Percentiles rank a stretch among this genome's conserved stretches.
Evolutionary conservation across 1,140 invertebrate genomes (phyloP).

Genomic region (Drosophila dunni): DNA sequence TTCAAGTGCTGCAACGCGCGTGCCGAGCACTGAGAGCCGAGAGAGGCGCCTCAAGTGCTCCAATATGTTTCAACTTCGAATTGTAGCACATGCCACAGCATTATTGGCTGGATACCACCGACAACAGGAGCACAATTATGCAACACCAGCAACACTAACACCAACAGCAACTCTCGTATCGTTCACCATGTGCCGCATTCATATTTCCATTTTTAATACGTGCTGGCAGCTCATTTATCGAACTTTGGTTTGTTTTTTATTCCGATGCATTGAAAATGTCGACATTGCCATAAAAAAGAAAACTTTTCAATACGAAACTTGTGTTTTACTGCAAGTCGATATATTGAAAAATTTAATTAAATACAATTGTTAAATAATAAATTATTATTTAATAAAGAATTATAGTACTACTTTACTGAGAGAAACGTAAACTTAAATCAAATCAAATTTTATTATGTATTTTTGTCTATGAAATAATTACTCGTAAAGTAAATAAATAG

Average conservation of each 20-base stretch:
- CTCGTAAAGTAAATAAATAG: not conserved
- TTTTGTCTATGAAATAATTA: no score
- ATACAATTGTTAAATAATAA: not conserved
- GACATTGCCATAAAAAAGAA: not conserved
- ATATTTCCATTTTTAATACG: constrained; percentile 35
- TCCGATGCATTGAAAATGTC: constrained; percentile 11
- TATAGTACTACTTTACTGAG: no score
- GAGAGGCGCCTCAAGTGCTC: constrained; percentile 57
- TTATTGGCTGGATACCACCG: constrained; percentile 24
- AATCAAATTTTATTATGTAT: not conserved
- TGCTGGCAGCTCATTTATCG: constrained; percentile 34
- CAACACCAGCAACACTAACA: constrained; percentile 23
- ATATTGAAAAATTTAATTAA: not conserved
- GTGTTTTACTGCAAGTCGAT: not conserved
- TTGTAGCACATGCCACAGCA: constrained; percentile 61
- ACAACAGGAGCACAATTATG: not conserved
- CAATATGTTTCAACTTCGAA: constrained; percentile 77
- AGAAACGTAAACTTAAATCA: no score
- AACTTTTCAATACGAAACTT: constrained; percentile 1
- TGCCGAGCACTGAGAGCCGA: constrained; percentile 43
- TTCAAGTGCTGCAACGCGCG: constrained; percentile 74
- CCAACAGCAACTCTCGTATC: not conserved
- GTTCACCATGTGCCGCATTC: constrained; percentile 24
- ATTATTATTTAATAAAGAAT: no score
- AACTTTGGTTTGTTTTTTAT: constrained; percentile 12